Base-by-base conservation (phyloP, 2,888 invertebrate genomes). In the Parnassius orleans region DNA sequence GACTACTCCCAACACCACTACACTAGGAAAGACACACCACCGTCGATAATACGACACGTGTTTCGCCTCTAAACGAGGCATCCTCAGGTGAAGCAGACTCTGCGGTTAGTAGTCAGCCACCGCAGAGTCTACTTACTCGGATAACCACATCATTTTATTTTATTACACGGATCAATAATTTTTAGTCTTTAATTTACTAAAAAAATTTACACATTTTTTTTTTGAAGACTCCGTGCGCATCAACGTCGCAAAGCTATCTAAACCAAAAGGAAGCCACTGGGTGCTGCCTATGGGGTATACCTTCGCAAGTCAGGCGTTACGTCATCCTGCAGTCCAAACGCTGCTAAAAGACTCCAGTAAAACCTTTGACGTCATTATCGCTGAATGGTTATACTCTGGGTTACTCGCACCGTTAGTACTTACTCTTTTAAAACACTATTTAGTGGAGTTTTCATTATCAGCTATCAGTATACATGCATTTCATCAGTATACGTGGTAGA, bases 331-430 rank as follows among this genome's bases (percentile, higher is more conserved):
- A 2, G 67, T 80, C 42, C 77, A 75, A 61, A 67, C 67, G 12
- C 62, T 86, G 63, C 72, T 86, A 50, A 63, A 64, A 12, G 75
- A 83, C 55, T 57, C 72, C 0, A 59, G 67, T 0, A 60, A 65
- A 10, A 7, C 63, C 7, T 84, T 80, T 58, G 83, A 86, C 52
- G 68, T 71, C 2, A 82, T 86, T 12, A 46, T 86, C 3, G 82
- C 75, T 0, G 81, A 85, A 52, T 86, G 85, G 86, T 81, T 73
- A 65, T 78, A 78, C 65, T 76, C 76, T 10, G 77, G 79, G 2
- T 70, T 86, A 9, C 63, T 86, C 12, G 81, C 86, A 3, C 84
- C 86, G 85, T 86, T 57, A 80, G 86, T 75, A 54, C 15, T 15
- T 42, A 15, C 12, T n/a, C n/a, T 19, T 33, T 47, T 33, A 3